These are phyloP conservation scores for Malaclemys terrapin DNA, from an alignment of 2,113 vertebrate species.

Conservation along the genomic window DNA sequence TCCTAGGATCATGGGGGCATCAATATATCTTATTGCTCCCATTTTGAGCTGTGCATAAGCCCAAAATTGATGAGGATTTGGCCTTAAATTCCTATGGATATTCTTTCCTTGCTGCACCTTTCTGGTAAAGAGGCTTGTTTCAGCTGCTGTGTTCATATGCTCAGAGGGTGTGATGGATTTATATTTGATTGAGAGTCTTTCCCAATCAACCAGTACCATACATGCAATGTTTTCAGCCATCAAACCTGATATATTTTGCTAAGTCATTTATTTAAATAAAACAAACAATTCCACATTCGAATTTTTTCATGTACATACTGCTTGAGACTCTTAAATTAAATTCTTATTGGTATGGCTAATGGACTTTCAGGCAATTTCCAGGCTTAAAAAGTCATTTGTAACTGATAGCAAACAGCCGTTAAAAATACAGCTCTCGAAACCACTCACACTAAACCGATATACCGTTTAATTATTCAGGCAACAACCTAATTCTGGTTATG, in stretches of 20 bases:
- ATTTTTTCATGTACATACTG: not conserved
- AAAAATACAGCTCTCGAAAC: not conserved
- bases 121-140: not conserved
- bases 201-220: not conserved
- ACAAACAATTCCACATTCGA: not conserved
- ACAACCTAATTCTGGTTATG: not conserved
- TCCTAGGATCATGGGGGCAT: not conserved
- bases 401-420: not conserved
- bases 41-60: rapidly evolving
- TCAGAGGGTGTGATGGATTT: not conserved
- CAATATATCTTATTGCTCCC: not conserved
- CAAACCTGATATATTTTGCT: not conserved
- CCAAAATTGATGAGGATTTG: not conserved
- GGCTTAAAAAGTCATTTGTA: not conserved
- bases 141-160: not conserved
- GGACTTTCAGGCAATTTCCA: constrained; percentile 20
- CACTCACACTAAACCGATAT: not conserved
- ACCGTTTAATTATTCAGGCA: not conserved
- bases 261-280: not conserved
- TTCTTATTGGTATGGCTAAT: not conserved
- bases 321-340: not conserved
- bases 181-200: not conserved
- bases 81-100: not conserved
- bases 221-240: not conserved
- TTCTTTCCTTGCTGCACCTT: not conserved